These are phyloP conservation scores for Rapana venosa DNA, from an alignment of 2,888 invertebrate genomes.

Conservation along the genomic window DNA sequence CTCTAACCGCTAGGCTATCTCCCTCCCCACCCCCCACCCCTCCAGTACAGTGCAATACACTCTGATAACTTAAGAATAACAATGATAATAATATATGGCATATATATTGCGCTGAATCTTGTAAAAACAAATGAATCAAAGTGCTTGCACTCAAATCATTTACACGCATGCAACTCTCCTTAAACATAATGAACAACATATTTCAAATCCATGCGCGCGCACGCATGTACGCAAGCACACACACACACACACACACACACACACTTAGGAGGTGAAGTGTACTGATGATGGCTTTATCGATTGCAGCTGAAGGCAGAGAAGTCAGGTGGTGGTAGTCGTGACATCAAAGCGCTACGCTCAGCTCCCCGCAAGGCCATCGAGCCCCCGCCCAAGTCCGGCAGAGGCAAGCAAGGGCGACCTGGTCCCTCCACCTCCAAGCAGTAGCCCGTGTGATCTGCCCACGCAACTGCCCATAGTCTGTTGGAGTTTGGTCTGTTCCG, in stretches of 20 bases:
- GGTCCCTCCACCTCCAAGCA: constrained; percentile 10
- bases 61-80: no score
- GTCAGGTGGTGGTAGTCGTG: constrained; percentile 39
- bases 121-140: no score
- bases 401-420: not conserved
- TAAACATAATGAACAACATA: not conserved
- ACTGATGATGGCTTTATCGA: not conserved
- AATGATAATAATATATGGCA: no score
- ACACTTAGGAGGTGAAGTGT: no score
- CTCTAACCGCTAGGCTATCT: no score
- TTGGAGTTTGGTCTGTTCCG: no score
- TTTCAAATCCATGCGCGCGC: not conserved
- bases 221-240: no score
- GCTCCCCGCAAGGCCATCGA: constrained; percentile 57
- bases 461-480: no score
- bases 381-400: constrained; percentile 44
- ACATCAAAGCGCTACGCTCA: constrained; percentile 46
- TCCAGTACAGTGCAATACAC: no score
- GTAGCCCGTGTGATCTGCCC: not conserved
- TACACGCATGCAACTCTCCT: not conserved
- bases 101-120: no score
- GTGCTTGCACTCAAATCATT: not conserved
- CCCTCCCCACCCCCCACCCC: no score
- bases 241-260: no score
- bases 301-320: constrained; percentile 55